These are phyloP conservation scores for Drosophila elegans DNA, from an alignment of 1,140 invertebrate species.

Conservation along the genomic window DNA sequence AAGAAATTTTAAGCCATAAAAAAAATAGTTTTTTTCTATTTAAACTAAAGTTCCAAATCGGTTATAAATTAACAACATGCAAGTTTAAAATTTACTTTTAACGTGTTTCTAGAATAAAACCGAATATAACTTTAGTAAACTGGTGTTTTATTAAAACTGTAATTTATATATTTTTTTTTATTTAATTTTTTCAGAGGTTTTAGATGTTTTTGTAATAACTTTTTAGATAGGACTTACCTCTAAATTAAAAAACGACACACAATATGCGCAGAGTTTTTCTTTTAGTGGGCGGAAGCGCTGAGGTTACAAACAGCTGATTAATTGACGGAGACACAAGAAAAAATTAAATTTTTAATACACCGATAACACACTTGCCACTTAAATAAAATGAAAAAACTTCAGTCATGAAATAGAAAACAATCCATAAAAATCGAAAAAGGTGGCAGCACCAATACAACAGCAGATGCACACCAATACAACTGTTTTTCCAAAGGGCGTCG, in stretches of 20 bases:
- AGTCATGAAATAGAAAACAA: slow-evolving; percentile 38
- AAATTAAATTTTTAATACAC: slow-evolving; percentile 39
- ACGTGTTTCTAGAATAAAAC: no score
- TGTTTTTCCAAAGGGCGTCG: slow-evolving; percentile 53
- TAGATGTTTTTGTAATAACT: background rate
- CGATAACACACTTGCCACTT: slow-evolving; percentile 11
- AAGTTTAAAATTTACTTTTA: no score
- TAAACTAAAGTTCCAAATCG: no score
- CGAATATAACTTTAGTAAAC: no score
- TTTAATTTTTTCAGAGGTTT: no score
- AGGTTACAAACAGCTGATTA: slow-evolving; percentile 49
- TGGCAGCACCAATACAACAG: slow-evolving; percentile 52
- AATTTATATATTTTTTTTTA: no score
- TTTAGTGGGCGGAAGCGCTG: slow-evolving; percentile 20
- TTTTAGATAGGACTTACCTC: slow-evolving; percentile 19
- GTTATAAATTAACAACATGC: no score
- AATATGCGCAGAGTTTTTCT: background rate
- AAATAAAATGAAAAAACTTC: slow-evolving; percentile 22
- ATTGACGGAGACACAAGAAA: slow-evolving; percentile 24
- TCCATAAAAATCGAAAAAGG: slow-evolving; percentile 58
- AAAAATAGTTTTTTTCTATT: no score
- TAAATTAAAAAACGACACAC: slow-evolving; percentile 1
- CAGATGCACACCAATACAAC: slow-evolving; percentile 19
- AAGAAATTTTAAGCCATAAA: no score
- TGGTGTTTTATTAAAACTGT: no score